These are phyloP conservation scores for Poecilia picta DNA, from an alignment of 2,797 vertebrate species.

Conservation along the genomic window DNA sequence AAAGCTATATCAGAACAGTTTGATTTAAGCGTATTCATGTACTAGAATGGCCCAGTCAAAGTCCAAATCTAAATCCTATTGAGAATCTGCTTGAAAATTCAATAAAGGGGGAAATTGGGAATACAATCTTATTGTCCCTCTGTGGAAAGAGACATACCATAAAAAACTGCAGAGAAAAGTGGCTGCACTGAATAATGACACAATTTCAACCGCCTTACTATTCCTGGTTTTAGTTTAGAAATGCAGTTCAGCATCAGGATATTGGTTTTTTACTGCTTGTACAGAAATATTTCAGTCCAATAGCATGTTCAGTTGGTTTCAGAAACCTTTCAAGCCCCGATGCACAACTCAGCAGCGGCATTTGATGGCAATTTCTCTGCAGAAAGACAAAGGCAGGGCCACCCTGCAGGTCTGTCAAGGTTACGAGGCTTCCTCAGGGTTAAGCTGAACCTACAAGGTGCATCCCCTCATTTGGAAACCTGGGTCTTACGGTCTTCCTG, in stretches of 20 bases:
- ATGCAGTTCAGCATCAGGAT: neutral
- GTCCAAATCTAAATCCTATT: neutral
- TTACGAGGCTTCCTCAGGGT: conserved; percentile 47
- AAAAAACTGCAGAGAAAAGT: neutral
- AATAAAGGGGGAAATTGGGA: neutral
- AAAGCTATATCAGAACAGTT: neutral
- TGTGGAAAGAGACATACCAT: neutral
- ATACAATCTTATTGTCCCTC: neutral
- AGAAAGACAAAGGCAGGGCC: conserved; percentile 36
- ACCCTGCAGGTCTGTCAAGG: conserved; percentile 24
- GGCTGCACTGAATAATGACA: neutral
- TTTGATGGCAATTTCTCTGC: conserved; percentile 41
- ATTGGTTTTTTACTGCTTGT: neutral
- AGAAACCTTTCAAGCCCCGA: conserved; percentile 5
- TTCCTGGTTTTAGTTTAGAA: neutral
- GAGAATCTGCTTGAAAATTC: neutral
- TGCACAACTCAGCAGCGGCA: conserved; percentile 3
- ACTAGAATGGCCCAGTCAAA: neutral
- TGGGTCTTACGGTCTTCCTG: conserved; percentile 61
- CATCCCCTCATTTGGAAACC: conserved; percentile 52
- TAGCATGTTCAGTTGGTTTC: neutral
- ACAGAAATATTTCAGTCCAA: neutral
- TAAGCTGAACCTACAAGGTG: conserved; percentile 60
- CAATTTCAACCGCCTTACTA: neutral
- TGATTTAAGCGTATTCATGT: neutral